Evolutionary conservation across 2,888 invertebrate species (phyloP).

Genomic region (Cheilosia urbana): DNA sequence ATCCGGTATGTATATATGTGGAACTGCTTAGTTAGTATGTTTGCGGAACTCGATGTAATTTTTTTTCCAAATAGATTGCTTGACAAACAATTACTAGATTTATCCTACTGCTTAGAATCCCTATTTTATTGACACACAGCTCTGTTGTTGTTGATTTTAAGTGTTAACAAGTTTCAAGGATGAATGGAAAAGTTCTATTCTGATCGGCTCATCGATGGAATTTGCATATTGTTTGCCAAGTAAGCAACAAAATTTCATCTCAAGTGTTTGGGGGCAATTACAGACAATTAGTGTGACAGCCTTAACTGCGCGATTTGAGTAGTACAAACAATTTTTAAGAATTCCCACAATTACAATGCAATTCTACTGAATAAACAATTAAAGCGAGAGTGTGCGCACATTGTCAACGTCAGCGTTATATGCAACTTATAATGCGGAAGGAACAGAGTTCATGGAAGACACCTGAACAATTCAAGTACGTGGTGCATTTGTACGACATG

Average conservation of each 20-base stretch:
- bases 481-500: not conserved
- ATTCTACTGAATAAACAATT: constrained; percentile 14
- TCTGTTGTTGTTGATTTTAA: constrained; percentile 51
- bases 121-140: constrained; percentile 30
- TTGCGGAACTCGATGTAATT: constrained; percentile 18
- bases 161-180: constrained; percentile 48
- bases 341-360: constrained; percentile 1
- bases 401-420: not conserved
- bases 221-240: constrained; percentile 3
- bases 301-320: not conserved
- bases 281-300: not conserved
- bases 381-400: not conserved
- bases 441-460: constrained; percentile 1
- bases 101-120: constrained; percentile 35
- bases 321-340: no score
- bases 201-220: constrained; percentile 11
- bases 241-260: not conserved
- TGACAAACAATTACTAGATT: constrained; percentile 10
- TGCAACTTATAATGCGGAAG: constrained; percentile 28
- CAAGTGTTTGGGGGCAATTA: constrained; percentile 14
- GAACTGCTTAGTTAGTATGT: not conserved
- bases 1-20: constrained; percentile 50
- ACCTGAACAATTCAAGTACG: not conserved
- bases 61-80: constrained; percentile 3
- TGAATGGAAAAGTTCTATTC: constrained; percentile 37